Percentiles rank a stretch among this genome's conserved stretches.
phyloP scores from a whole-genome alignment of 1,140 invertebrate species.

The Matsumurasca onukii region DNA sequence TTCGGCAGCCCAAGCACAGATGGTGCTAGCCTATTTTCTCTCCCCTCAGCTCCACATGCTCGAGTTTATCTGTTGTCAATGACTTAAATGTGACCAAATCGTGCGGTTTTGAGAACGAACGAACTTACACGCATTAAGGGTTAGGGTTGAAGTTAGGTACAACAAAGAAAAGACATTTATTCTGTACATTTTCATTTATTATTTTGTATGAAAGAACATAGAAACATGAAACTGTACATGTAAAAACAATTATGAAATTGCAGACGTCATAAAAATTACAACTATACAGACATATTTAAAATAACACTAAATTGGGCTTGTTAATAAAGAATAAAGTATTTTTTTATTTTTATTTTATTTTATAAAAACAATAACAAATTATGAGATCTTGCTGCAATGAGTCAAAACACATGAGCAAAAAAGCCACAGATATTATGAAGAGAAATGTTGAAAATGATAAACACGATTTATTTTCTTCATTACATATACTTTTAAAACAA shows the following conservation, averaged over 20 bases:
- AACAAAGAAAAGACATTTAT: not conserved
- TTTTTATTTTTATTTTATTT: constrained; percentile 7
- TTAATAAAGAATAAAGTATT: constrained; percentile 9
- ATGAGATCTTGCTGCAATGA: constrained; percentile 22
- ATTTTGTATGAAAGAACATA: constrained; percentile 26
- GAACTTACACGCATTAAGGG: too few species aligned
- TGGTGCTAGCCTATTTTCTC: too few species aligned
- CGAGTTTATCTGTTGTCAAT: too few species aligned
- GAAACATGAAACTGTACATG: constrained; percentile 25
- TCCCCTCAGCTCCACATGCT: too few species aligned
- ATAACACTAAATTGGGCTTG: constrained; percentile 14
- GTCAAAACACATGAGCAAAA: not conserved
- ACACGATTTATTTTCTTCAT: not conserved
- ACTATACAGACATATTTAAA: constrained; percentile 21
- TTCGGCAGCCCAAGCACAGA: too few species aligned
- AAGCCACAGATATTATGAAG: not conserved
- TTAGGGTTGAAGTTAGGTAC: too few species aligned
- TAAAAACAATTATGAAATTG: constrained; percentile 28
- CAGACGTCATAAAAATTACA: constrained; percentile 23
- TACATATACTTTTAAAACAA: not conserved
- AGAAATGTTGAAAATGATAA: not conserved
- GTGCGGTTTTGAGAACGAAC: too few species aligned
- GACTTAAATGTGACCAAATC: too few species aligned
- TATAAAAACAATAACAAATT: constrained; percentile 20
- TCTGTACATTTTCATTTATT: constrained; percentile 23